A percentile compares a stretch with the other conserved stretches of the same genome.
Evolutionary conservation across 2,888 invertebrate genomes (phyloP).

Genomic region (Ypsolopha sequella): DNA sequence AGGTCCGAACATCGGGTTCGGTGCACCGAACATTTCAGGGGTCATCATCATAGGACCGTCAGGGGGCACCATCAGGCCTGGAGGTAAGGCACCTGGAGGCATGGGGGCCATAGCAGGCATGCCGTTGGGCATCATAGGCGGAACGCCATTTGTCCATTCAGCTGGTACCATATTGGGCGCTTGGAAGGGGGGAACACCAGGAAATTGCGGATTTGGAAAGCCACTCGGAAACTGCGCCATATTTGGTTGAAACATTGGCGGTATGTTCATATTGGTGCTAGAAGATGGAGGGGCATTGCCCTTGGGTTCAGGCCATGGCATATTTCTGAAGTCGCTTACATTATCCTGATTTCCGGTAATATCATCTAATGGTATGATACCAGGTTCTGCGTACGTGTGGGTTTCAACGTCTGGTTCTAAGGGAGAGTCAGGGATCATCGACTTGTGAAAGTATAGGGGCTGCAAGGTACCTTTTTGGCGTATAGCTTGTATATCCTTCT

Average conservation of each 20-base stretch:
- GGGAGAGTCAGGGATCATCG: slow-evolving; percentile 88
- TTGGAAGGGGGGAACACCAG: slow-evolving; percentile 54
- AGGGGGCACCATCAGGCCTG: slow-evolving; percentile 58
- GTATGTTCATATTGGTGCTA: slow-evolving; percentile 34
- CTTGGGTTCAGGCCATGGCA: slow-evolving; percentile 90
- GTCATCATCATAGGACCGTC: slow-evolving; percentile 57
- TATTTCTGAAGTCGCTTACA: slow-evolving; percentile 80
- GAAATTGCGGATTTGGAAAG: slow-evolving; percentile 59
- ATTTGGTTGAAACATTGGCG: slow-evolving; percentile 57
- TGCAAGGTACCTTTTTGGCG: slow-evolving; percentile 88
- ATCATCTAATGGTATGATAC: slow-evolving; percentile 90
- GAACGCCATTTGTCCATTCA: slow-evolving; percentile 54
- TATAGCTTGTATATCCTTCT: slow-evolving; percentile 88
- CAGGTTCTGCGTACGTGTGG: slow-evolving; percentile 81
- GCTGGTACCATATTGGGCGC: slow-evolving; percentile 39
- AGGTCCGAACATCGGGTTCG: slow-evolving; percentile 38
- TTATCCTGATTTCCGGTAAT: slow-evolving; percentile 85
- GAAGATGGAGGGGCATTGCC: slow-evolving; percentile 64
- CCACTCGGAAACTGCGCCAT: slow-evolving; percentile 54
- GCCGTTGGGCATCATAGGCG: slow-evolving; percentile 44
- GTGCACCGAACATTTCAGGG: slow-evolving; percentile 49
- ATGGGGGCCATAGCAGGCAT: slow-evolving; percentile 38
- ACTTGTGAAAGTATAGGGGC: slow-evolving; percentile 83
- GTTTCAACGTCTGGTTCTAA: slow-evolving; percentile 90
- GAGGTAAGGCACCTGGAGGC: slow-evolving; percentile 38